Conservation (phyloP, 1,140 invertebrate species). For the Mactra quadrangularis region DNA sequence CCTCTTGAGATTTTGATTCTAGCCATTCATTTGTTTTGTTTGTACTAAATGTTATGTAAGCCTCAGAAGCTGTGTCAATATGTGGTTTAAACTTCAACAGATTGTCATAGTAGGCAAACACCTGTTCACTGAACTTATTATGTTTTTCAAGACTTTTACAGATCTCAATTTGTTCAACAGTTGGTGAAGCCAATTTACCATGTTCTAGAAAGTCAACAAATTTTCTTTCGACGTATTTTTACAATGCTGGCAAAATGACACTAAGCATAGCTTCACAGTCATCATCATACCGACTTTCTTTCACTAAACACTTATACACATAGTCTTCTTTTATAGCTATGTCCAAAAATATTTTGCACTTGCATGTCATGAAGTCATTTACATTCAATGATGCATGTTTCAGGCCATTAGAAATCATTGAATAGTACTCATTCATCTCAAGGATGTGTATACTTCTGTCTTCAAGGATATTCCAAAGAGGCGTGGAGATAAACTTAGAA, state of each 20-base stretch:
- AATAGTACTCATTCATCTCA: conserved; percentile 27
- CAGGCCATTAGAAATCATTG: conserved; percentile 10
- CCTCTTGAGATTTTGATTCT: background rate
- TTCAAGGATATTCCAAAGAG: conserved; percentile 45
- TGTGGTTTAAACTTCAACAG: conserved; percentile 24
- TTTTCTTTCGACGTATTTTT: conserved; percentile 5
- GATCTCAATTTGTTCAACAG: background rate
- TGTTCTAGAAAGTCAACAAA: background rate
- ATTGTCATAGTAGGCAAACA: conserved; percentile 26
- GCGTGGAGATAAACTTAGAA: background rate
- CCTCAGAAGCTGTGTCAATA: conserved; percentile 1
- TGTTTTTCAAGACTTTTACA: background rate
- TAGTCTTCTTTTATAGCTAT: conserved; percentile 21
- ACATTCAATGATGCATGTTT: conserved; percentile 20
- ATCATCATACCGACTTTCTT: conserved; percentile 11
- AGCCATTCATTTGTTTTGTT: background rate
- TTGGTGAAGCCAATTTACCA: background rate
- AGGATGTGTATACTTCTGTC: conserved; percentile 18
- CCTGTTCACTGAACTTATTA: conserved; percentile 16
- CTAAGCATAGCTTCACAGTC: background rate
- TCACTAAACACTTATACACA: conserved; percentile 38
- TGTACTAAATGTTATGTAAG: background rate
- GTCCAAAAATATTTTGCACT: conserved; percentile 25
- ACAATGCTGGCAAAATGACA: conserved; percentile 5
- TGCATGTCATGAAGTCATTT: conserved; percentile 8